A percentile compares a stretch with the other conserved stretches of the same genome.
phyloP scores from a whole-genome alignment of 1,140 invertebrate species.

The Drosophila lacteicornis region DNA sequence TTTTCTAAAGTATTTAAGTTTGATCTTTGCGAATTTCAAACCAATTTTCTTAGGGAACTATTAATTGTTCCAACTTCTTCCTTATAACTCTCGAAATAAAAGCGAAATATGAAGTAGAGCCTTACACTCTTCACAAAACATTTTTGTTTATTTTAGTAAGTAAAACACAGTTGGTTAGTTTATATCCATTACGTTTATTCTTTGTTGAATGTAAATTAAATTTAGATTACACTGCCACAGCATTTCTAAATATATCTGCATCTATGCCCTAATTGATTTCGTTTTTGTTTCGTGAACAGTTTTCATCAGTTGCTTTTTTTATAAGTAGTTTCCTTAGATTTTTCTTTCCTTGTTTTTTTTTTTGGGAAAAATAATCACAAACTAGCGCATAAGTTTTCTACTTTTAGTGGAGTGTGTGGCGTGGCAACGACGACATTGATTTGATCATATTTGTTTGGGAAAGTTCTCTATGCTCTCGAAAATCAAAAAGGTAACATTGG shows the following conservation, averaged over 20 bases:
- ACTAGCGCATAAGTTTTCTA: slow-evolving; percentile 56
- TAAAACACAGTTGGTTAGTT: slow-evolving; percentile 13
- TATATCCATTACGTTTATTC: slow-evolving; percentile 61
- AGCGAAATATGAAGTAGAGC: neutral
- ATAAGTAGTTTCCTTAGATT: slow-evolving; percentile 11
- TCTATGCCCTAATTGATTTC: slow-evolving; percentile 73
- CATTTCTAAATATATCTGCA: slow-evolving; percentile 55
- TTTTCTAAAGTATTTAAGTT: no score
- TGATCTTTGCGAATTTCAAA: no score
- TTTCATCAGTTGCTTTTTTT: slow-evolving; percentile 60
- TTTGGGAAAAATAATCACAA: slow-evolving; percentile 62
- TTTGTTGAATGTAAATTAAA: slow-evolving; percentile 66
- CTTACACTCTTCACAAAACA: neutral
- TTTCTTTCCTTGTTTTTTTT: slow-evolving; percentile 13
- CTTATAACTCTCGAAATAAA: no score
- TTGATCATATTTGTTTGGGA: slow-evolving; percentile 37
- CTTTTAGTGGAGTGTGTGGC: slow-evolving; percentile 41
- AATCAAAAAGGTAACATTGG: slow-evolving; percentile 30
- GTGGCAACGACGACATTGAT: slow-evolving; percentile 47
- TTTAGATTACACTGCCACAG: slow-evolving; percentile 68
- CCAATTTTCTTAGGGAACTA: no score
- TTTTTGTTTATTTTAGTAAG: neutral
- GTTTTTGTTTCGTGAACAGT: slow-evolving; percentile 65
- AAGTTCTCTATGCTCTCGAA: slow-evolving; percentile 8
- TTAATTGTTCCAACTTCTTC: no score